A percentile compares a stretch with the other conserved stretches of the same genome.
Conservation (phyloP, 2,113 vertebrate species). For the Nycticebus coucang region DNA sequence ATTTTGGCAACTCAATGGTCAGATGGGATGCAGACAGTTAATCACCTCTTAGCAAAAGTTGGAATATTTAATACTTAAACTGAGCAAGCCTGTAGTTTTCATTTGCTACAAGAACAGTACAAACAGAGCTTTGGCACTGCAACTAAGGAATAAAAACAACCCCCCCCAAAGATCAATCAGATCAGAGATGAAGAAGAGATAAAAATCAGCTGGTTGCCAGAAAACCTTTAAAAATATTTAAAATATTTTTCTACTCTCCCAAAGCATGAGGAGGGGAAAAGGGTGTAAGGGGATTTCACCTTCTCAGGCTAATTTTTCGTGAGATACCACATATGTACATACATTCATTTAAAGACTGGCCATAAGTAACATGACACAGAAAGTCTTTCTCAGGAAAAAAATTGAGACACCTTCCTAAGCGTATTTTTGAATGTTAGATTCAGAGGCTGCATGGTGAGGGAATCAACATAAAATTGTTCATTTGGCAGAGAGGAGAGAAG, state of each 20-base stretch:
- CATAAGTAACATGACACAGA: neutral
- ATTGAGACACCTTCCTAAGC: constrained; percentile 46
- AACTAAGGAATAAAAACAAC: constrained; percentile 58
- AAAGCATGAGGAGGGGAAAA: constrained; percentile 56
- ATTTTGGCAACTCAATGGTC: constrained; percentile 73
- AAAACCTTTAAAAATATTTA: constrained; percentile 39
- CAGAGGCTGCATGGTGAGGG: neutral
- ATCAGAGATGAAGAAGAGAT: constrained; percentile 77
- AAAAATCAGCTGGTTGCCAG: constrained; percentile 57
- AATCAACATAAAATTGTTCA: neutral
- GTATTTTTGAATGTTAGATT: neutral
- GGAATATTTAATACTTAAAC: constrained; percentile 80
- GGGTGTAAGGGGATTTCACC: constrained; percentile 23
- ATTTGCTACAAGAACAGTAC: constrained; percentile 68
- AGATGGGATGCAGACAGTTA: constrained; percentile 54
- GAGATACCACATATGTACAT: neutral
- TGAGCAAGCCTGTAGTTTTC: constrained; percentile 77
- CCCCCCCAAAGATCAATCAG: constrained; percentile 67
- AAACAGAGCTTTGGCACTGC: constrained; percentile 77
- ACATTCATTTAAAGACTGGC: neutral
- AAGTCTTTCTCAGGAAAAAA: neutral
- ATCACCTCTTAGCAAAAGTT: constrained; percentile 79
- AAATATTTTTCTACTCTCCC: constrained; percentile 58
- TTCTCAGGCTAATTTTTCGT: constrained; percentile 20
- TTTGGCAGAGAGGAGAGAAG: constrained; percentile 14